phyloP scores from a whole-genome alignment of 2,888 invertebrate genomes.

The Bellardia bayeri region DNA sequence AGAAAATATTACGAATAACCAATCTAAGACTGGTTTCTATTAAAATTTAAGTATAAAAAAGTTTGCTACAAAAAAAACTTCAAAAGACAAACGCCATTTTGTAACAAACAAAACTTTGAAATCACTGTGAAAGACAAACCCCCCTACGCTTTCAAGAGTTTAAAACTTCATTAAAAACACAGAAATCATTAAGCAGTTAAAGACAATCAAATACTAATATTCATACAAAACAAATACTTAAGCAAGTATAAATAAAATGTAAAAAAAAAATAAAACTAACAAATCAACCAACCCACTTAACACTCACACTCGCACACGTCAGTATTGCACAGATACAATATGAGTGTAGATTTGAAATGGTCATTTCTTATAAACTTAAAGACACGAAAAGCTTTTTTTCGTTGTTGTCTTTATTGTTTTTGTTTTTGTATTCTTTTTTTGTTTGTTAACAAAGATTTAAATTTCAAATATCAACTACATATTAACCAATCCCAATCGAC shows the following conservation, averaged over 20 bases:
- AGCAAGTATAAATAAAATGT: conserved; percentile 21
- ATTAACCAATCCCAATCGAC: conserved; percentile 71
- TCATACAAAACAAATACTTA: conserved; percentile 43
- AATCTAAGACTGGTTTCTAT: conserved; percentile 31
- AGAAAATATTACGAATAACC: conserved; percentile 5
- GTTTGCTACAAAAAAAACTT: neutral
- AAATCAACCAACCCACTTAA: conserved; percentile 65
- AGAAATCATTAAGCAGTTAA: conserved; percentile 52
- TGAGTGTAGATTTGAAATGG: conserved; percentile 57
- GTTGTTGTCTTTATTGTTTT: conserved; percentile 20
- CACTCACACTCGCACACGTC: neutral
- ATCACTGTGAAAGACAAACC: conserved; percentile 38
- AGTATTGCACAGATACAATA: conserved; percentile 15
- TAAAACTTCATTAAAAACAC: conserved; percentile 46
- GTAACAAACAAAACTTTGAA: neutral
- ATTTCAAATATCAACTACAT: conserved; percentile 57
- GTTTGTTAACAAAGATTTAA: conserved; percentile 56
- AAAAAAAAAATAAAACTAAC: conserved; percentile 29
- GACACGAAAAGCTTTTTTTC: conserved; percentile 54
- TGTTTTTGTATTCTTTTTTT: neutral
- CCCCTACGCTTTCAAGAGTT: conserved; percentile 55
- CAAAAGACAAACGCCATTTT: conserved; percentile 68
- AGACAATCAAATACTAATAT: conserved; percentile 44
- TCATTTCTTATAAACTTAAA: conserved; percentile 65
- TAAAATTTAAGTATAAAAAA: neutral